Conservation (phyloP, 2,888 invertebrate species). For the Pantelozetes paolii region DNA sequence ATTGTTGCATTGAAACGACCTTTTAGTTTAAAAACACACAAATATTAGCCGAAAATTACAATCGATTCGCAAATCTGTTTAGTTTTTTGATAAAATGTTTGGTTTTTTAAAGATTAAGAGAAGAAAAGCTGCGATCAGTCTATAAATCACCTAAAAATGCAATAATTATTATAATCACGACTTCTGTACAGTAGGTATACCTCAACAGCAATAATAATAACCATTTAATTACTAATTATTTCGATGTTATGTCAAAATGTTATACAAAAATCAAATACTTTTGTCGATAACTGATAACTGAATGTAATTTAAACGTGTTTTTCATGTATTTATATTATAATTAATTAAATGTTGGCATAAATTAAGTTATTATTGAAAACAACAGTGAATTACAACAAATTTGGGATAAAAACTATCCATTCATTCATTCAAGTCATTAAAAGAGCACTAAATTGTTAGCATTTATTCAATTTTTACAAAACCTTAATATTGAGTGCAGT, state of each 20-base stretch:
- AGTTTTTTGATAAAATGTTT: not conserved
- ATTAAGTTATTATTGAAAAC: conserved; percentile 1
- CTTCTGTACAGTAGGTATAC: conserved; percentile 29
- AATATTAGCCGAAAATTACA: not conserved
- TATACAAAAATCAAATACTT: conserved; percentile 27
- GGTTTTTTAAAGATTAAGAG: not conserved
- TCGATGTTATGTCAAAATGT: not conserved
- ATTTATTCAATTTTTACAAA: not conserved
- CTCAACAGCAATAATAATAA: conserved; percentile 29
- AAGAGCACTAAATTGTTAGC: not conserved
- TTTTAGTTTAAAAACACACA: not conserved
- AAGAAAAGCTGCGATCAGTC: conserved; percentile 18
- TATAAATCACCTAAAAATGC: conserved; percentile 19
- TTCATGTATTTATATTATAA: conserved; percentile 9
- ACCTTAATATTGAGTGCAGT: not conserved
- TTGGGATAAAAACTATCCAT: not conserved
- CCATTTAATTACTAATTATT: conserved; percentile 6
- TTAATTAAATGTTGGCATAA: not conserved
- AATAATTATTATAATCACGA: conserved; percentile 14
- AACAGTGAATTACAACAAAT: conserved; percentile 13
- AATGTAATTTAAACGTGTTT: too few relatives aligned
- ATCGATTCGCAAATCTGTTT: not conserved
- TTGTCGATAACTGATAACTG: conserved; percentile 4
- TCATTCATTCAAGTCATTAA: not conserved
- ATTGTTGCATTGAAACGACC: not conserved